Evolutionary conservation across 1,140 invertebrate species (phyloP).

Genomic region (Triops longicaudatus): DNA sequence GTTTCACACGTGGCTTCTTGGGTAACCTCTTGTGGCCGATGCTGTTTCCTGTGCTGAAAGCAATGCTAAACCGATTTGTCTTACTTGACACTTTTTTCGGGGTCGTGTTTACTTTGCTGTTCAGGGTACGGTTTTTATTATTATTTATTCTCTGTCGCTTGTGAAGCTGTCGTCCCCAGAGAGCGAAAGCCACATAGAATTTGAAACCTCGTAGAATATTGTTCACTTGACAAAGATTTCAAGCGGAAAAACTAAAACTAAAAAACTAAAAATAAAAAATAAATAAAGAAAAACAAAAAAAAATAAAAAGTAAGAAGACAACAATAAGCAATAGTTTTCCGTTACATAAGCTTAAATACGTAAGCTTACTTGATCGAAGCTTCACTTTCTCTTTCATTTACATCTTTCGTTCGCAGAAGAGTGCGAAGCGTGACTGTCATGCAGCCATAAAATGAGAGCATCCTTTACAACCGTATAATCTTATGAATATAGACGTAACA

Average conservation of each 20-base stretch:
- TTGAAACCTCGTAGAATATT: too few relatives aligned
- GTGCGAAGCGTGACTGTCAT: background rate
- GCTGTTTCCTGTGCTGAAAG: background rate
- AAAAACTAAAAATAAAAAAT: too few relatives aligned
- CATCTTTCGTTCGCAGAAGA: background rate
- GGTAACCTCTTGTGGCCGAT: background rate
- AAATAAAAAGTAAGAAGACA: background rate
- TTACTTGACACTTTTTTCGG: background rate
- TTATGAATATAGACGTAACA: background rate
- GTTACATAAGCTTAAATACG: background rate
- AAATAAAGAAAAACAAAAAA: too few relatives aligned
- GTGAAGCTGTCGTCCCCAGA: too few relatives aligned
- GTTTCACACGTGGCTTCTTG: background rate
- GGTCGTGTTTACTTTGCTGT: too few relatives aligned
- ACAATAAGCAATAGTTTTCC: background rate
- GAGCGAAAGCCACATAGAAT: too few relatives aligned
- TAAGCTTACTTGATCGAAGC: background rate
- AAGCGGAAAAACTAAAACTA: too few relatives aligned
- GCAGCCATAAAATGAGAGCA: slow-evolving; percentile 1
- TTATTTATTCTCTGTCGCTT: too few relatives aligned
- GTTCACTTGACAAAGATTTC: too few relatives aligned
- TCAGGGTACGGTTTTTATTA: too few relatives aligned
- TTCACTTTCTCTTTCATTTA: slow-evolving; percentile 7
- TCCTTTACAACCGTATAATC: background rate
- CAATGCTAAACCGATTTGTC: background rate